phyloP scores from a whole-genome alignment of 2,888 invertebrate genomes.

The Graphium colonna region DNA sequence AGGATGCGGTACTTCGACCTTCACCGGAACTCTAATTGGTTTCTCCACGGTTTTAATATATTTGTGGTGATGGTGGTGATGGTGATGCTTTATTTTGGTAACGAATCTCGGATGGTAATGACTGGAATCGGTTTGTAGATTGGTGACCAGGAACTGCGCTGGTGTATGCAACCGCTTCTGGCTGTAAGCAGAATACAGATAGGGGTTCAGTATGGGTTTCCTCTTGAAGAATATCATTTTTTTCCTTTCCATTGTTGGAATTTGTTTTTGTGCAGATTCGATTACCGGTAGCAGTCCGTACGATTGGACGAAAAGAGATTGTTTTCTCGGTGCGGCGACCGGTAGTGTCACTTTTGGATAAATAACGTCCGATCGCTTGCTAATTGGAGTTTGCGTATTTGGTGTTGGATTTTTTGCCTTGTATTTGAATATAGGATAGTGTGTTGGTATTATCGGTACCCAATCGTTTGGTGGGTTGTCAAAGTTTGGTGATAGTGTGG shows the following conservation, averaged over 20 bases:
- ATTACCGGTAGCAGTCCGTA: conserved; percentile 57
- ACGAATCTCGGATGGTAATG: conserved; percentile 45
- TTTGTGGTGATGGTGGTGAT: conserved; percentile 83
- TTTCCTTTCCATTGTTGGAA: conserved; percentile 41
- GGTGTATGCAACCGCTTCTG: conserved; percentile 43
- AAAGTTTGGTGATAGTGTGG: conserved; percentile 44
- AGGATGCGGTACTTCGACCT: conserved; percentile 80
- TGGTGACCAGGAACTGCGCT: conserved; percentile 40
- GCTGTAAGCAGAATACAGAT: conserved; percentile 56
- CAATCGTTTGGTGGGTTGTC: conserved; percentile 61
- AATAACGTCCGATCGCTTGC: conserved; percentile 48
- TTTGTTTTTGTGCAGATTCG: conserved; percentile 35
- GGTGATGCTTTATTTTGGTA: conserved; percentile 80
- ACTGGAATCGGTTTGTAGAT: conserved; percentile 52
- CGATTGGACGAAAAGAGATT: conserved; percentile 56
- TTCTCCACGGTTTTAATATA: conserved; percentile 82
- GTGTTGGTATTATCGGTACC: conserved; percentile 68
- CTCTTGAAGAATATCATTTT: conserved; percentile 53
- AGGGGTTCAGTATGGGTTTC: conserved; percentile 49
- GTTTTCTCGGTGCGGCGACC: conserved; percentile 39
- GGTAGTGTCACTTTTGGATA: conserved; percentile 27
- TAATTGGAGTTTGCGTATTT: conserved; percentile 36
- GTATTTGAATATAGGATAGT: conserved; percentile 44
- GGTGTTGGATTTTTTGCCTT: conserved; percentile 25
- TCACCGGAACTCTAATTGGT: conserved; percentile 67